Evolutionary conservation across 2,888 invertebrate genomes (phyloP), one percentile per base, ranked within the genome.

Genomic region (Drosophila siamana): DNA sequence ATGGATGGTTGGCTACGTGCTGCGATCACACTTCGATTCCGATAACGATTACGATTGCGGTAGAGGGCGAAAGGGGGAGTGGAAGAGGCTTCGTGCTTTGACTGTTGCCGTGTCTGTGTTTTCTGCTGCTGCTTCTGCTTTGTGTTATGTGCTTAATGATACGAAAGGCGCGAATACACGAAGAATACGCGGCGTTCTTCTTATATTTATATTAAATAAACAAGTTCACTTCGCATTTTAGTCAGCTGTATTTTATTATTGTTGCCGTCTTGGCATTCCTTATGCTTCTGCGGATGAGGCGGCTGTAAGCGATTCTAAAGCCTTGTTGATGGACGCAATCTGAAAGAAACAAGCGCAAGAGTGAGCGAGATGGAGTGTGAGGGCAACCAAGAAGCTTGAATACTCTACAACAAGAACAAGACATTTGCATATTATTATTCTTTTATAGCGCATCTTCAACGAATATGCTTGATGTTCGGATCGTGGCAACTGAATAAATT

Each of bases 201-300:
- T 59, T 72, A 60, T 72, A 85, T 81, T 87, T 78, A 65, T 73
- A 82, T 85, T 75, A 87, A 87, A 74, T 72, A 85, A 81, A 81
- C 69, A 77, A 77, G 47, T 68, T 74, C 60, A 65, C 22, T 62
- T 62, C 38, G 46, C 48, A 59, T 72, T 62, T 71, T 59, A 52
- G 67, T 78, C 75, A 78, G 78, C 78, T 76, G 74, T 73, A 65
- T 66, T 56, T 57, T 63, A 75, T 69, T 62, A 48, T 47, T 60
- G 38, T 43, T 62, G 54, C 44, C 57, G 57, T 66, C 51, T 41
- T 59, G 62, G 50, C 40, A 54, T 36, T 28, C 40, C 19, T 15
- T 16, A 11, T 33, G 33, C 33, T 33, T 11, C n/a, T 26, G 26
- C 19, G 11, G 38, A 38, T 41, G 62, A 50, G 33, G 28, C 51